Evolutionary conservation across 2,113 vertebrate species (phyloP).

Genomic region (Gallinago media): DNA sequence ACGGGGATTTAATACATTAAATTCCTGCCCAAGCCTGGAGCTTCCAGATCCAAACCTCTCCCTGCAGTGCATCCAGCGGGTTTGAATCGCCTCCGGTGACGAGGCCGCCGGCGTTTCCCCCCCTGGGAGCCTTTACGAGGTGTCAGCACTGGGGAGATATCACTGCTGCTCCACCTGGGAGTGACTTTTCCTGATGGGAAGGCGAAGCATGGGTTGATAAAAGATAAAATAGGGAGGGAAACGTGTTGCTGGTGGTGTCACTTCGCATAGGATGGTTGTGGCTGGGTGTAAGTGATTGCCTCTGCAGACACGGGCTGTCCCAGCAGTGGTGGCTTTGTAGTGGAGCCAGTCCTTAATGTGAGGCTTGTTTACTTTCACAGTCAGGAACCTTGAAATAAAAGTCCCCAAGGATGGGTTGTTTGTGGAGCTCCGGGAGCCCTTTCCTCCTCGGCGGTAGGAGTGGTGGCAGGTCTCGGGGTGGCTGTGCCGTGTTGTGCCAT

Average conservation of each 20-base stretch:
- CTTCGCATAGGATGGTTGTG: not conserved
- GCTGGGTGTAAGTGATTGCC: not conserved
- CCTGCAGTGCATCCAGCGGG: not conserved
- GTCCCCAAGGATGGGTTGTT: slow-evolving; percentile 72
- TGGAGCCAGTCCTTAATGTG: slow-evolving; percentile 61
- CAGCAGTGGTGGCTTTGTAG: not conserved
- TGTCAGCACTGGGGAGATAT: slow-evolving; percentile 13
- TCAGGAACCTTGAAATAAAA: slow-evolving; percentile 72
- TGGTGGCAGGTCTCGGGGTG: not conserved
- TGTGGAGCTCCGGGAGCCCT: slow-evolving; percentile 67
- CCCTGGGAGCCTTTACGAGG: not conserved
- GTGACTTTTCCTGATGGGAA: slow-evolving; percentile 34
- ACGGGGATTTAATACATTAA: not conserved
- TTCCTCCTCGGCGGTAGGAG: not conserved
- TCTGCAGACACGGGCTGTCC: not conserved
- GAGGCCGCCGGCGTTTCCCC: not conserved
- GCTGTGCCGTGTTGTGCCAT: not conserved
- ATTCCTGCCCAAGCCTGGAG: not conserved
- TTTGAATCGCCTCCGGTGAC: not conserved
- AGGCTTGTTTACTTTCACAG: slow-evolving; percentile 74
- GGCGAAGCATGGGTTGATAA: not conserved
- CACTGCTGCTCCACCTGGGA: not conserved
- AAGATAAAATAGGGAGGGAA: slow-evolving; percentile 28
- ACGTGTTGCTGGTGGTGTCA: not conserved
- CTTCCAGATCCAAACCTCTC: not conserved